Evolutionary conservation across 2,888 invertebrate genomes (phyloP).

Genomic region (Drosophila antonietae): DNA sequence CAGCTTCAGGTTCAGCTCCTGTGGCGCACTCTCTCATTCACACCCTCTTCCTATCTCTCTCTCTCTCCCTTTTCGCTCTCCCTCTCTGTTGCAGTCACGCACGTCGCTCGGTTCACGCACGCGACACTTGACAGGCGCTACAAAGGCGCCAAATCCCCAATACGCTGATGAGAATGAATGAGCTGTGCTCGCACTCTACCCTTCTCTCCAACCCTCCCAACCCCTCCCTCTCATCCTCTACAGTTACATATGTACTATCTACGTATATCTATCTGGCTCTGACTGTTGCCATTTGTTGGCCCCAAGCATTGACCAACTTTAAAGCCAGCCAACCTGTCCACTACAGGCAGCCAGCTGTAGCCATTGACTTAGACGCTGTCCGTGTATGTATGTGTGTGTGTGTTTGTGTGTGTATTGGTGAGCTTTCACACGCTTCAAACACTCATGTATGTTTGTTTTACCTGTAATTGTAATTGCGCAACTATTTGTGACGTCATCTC

Average conservation of each 20-base stretch:
- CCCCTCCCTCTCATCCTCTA: neutral
- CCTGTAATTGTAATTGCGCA: conserved; percentile 6
- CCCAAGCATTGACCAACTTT: conserved; percentile 38
- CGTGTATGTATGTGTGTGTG: conserved; percentile 14
- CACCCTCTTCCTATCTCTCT: neutral
- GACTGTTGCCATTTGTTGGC: conserved; percentile 14
- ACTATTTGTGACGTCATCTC: conserved; percentile 8
- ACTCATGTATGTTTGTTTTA: neutral
- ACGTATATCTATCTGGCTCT: conserved; percentile 11
- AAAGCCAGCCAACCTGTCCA: conserved; percentile 22
- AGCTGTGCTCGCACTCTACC: conserved; percentile 32
- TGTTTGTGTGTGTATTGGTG: neutral
- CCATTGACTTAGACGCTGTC: conserved; percentile 7
- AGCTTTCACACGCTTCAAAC: too few species aligned
- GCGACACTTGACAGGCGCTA: conserved; percentile 60
- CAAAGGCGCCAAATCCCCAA: conserved; percentile 74
- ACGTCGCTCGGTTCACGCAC: conserved; percentile 53
- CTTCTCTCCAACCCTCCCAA: too few species aligned
- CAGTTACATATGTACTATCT: conserved; percentile 37
- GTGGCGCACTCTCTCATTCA: too few species aligned
- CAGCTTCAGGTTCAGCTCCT: conserved; percentile 12
- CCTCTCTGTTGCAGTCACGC: conserved; percentile 47
- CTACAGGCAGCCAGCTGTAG: neutral
- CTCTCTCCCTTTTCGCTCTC: too few species aligned
- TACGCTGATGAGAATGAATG: conserved; percentile 79